phyloP scores from a whole-genome alignment of 2,888 invertebrate genomes.

The Formica aserva region DNA sequence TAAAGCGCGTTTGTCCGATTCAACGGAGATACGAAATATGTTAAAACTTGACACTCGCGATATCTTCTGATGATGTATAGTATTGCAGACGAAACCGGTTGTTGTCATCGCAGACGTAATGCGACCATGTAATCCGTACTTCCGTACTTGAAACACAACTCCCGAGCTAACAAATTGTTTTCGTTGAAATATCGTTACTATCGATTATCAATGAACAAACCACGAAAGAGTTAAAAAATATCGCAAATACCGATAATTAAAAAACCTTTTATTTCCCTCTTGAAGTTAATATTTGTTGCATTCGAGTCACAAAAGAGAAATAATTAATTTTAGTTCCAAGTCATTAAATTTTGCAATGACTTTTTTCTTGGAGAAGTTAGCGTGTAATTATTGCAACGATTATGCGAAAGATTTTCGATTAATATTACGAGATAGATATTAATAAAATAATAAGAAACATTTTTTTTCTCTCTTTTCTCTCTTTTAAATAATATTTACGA shows the following conservation, averaged over 20 bases:
- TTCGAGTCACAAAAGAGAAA: background rate
- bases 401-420: background rate
- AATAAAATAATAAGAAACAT: slow-evolving; percentile 6
- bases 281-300: background rate
- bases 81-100: slow-evolving; percentile 50
- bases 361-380: background rate
- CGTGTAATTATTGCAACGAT: background rate
- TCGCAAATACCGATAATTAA: background rate
- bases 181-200: background rate
- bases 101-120: slow-evolving; percentile 39
- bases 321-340: background rate
- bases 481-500: slow-evolving; percentile 10
- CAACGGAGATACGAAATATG: slow-evolving; percentile 38
- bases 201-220: background rate
- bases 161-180: background rate
- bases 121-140: slow-evolving; percentile 8
- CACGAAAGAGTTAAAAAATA: background rate
- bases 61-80: slow-evolving; percentile 2
- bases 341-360: background rate
- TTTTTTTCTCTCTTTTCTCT: background rate
- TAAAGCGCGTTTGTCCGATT: slow-evolving; percentile 39
- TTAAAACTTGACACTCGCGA: slow-evolving; percentile 55
- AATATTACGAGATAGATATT: slow-evolving; percentile 12
- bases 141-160: slow-evolving; percentile 12
- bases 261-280: background rate